Base-by-base conservation (phyloP, 2,888 invertebrate species). In the Caenorhabditis angaria region DNA sequence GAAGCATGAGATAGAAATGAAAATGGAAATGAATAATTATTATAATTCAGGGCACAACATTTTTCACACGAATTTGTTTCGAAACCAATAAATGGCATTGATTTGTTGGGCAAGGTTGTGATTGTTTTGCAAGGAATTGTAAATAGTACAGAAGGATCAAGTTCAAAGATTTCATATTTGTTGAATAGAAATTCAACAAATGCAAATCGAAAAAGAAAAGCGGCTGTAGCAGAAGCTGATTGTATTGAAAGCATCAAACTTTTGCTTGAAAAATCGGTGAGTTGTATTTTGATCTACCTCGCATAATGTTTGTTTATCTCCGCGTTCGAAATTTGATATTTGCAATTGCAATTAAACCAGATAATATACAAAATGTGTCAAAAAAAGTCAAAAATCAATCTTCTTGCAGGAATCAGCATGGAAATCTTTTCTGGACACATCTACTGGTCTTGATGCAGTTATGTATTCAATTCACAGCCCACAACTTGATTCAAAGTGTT, bases 401-500 rank as follows among this genome's bases (percentile, higher is more conserved):
- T 50, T 62, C 55, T 35, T 74, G 50, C 64, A 83, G 83, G 79
- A 79, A 32, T 53, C 73, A 18, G 77, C 77, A 32, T 85, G 85
- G 84, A 71, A 76, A 54, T 69, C 76, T 51, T 70, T 85, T 54
- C 74, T 85, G 47, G 85, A 85, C 62, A 76, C 82, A 32, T 79
- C 82, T n/a, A 78, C 81, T 54, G 82, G 83, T 69, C 64, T 85
- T 48, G 85, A 85, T 74, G 78, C 83, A 57, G 72, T 85, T 28
- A 70, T 85, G 59, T 78, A 79, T 68, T 84, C 83, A 25, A 78
- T 84, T 53, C 82, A 83, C 67, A 83, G 83, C 65, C 85, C 85
- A 32, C 85, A 85, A 65, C 71, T 85, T 48, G 85, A 85, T 75
- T 84, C 84, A 47, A 85, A 85, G 67, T 85, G 85, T 68, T 85